Conservation (phyloP, 2,113 vertebrate species). For the Cricetomys ansorgei region DNA sequence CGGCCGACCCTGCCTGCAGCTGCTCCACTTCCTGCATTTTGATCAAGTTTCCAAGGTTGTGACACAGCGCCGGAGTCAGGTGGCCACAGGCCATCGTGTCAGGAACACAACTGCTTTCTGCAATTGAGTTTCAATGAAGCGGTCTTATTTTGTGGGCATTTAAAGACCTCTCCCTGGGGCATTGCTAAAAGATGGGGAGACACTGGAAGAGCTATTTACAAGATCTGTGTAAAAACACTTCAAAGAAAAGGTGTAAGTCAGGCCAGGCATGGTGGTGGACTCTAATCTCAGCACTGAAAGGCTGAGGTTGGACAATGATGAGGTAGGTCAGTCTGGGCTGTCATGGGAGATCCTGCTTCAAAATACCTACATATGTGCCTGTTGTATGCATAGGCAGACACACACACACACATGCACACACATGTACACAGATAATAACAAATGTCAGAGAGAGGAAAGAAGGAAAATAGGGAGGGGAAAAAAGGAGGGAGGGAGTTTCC, state of each 20-base stretch:
- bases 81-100: background rate
- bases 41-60: background rate
- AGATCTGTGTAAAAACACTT: background rate
- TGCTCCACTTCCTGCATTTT: background rate
- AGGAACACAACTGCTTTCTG: background rate
- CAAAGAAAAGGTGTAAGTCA: background rate
- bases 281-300: background rate
- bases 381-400: background rate
- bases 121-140: background rate
- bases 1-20: background rate
- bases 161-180: background rate
- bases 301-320: background rate
- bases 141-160: background rate
- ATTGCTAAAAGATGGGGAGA: background rate
- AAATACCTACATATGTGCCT: no score
- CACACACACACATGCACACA: background rate
- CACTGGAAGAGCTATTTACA: background rate
- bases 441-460: background rate
- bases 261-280: background rate
- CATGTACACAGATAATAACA: background rate
- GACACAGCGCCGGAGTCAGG: background rate
- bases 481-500: background rate
- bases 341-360: background rate
- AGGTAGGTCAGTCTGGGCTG: background rate
- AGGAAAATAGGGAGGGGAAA: no score